Conservation (phyloP, 2,797 vertebrate genomes). For the Sternarchorhynchus goeldii region DNA sequence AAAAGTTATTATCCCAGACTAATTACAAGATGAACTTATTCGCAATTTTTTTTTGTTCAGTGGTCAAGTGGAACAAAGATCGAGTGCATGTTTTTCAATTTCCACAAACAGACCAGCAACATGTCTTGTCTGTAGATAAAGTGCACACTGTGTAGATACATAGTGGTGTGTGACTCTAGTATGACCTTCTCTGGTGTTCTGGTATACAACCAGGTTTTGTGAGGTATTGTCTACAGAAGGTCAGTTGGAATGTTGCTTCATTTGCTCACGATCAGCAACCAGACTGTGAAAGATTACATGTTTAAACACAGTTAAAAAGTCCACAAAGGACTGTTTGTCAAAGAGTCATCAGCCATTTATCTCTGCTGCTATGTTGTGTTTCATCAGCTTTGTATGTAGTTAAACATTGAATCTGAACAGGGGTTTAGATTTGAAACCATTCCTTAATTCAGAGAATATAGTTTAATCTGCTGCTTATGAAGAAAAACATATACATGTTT, state of each 20-base stretch:
- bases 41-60: conserved; percentile 7
- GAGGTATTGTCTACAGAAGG: neutral
- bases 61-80: neutral
- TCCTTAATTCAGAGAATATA: conserved; percentile 35
- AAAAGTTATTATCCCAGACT: conserved; percentile 39
- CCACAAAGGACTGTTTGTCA: neutral
- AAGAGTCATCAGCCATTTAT: conserved; percentile 5
- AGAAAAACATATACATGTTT: neutral
- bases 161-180: neutral
- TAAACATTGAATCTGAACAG: neutral
- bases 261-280: neutral
- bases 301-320: neutral
- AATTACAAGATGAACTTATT: conserved; percentile 37
- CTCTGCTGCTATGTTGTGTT: conserved; percentile 1
- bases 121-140: conserved; percentile 23
- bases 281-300: neutral
- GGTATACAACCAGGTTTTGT: conserved; percentile 21
- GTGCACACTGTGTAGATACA: conserved; percentile 10
- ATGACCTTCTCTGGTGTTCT: conserved; percentile 16
- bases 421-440: neutral
- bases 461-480: conserved; percentile 34
- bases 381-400: neutral
- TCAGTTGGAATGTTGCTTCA: neutral
- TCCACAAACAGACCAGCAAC: neutral
- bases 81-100: neutral